Percentiles rank a stretch among this genome's conserved stretches.
phyloP scores from a whole-genome alignment of 2,797 vertebrate species.

The Thamnophis elegans region DNA sequence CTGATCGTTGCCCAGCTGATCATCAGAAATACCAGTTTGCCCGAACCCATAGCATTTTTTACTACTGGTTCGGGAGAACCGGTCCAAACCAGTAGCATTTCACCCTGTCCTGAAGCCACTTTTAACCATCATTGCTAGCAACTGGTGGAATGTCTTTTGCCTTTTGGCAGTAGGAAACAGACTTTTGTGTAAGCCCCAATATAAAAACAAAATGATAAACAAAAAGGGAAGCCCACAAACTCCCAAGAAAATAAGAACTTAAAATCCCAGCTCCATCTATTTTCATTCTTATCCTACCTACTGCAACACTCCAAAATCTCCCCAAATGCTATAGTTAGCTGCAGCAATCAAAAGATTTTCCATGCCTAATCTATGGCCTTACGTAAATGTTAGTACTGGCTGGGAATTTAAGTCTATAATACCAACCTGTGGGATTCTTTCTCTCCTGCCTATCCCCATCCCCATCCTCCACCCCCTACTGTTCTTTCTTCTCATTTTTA shows the following conservation, averaged over 20 bases:
- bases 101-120: neutral
- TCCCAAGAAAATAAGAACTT: neutral
- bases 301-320: neutral
- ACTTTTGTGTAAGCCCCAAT: neutral
- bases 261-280: neutral
- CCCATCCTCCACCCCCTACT: neutral
- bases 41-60: too few species aligned
- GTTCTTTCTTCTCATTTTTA: neutral
- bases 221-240: neutral
- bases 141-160: neutral
- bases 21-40: too few species aligned
- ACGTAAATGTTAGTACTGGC: neutral
- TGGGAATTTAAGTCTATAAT: neutral
- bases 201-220: neutral
- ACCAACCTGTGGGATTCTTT: neutral
- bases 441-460: neutral
- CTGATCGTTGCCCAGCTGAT: too few species aligned
- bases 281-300: neutral
- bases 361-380: neutral
- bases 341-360: neutral
- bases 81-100: too few species aligned
- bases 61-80: too few species aligned
- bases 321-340: neutral
- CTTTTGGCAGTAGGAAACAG: neutral
- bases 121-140: neutral